Conservation (phyloP, 2,888 invertebrate genomes). For the Pherbina coryleti region DNA sequence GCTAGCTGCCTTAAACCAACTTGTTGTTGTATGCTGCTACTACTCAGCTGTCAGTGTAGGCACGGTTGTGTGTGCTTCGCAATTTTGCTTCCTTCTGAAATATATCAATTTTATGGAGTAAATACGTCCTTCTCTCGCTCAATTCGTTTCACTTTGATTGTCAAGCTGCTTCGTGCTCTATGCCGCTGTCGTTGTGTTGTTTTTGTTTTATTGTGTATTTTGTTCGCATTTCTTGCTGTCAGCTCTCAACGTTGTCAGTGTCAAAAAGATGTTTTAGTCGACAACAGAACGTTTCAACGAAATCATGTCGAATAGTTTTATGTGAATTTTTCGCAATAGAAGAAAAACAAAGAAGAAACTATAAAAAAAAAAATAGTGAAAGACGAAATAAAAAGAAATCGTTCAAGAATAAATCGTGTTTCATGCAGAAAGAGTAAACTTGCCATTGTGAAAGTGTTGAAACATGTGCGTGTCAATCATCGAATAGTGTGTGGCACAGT, state of each 20-base stretch:
- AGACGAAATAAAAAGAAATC: not conserved
- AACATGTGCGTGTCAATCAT: constrained; percentile 22
- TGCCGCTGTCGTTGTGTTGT: constrained; percentile 39
- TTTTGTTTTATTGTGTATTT: constrained; percentile 28
- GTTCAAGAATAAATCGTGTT: constrained; percentile 34
- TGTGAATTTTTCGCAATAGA: constrained; percentile 33
- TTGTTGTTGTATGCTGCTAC: not conserved
- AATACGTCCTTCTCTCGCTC: constrained; percentile 45
- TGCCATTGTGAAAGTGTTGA: constrained; percentile 29
- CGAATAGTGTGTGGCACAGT: not conserved
- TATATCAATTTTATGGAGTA: constrained; percentile 63
- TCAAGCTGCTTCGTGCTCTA: constrained; percentile 24
- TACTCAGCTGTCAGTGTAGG: not conserved
- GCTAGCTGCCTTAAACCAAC: not conserved
- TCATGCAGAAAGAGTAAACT: constrained; percentile 26
- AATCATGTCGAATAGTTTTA: constrained; percentile 64
- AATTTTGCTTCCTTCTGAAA: constrained; percentile 40
- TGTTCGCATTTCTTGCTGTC: constrained; percentile 53
- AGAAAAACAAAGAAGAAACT: constrained; percentile 17
- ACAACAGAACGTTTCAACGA: constrained; percentile 67
- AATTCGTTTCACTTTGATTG: constrained; percentile 45
- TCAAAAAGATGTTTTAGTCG: constrained; percentile 70
- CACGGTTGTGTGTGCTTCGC: constrained; percentile 40
- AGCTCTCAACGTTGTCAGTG: constrained; percentile 69
- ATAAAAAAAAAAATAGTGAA: constrained; percentile 17